Percentiles rank a stretch among this genome's conserved stretches.
phyloP scores from a whole-genome alignment of 2,113 vertebrate genomes.

The Polyodon spathula region DNA sequence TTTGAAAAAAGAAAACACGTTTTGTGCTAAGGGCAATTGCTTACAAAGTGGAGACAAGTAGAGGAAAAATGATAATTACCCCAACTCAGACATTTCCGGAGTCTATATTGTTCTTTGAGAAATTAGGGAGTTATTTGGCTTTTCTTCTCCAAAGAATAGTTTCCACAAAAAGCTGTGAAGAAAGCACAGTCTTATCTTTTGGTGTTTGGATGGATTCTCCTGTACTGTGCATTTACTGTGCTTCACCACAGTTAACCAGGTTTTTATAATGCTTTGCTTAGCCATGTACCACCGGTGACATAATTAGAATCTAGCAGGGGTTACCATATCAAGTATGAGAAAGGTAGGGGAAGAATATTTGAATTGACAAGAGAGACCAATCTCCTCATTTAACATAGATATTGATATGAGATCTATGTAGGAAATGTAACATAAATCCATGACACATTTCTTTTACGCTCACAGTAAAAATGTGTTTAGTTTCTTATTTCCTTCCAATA shows the following conservation, averaged over 20 bases:
- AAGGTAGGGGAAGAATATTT: too few species aligned
- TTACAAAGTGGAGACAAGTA: not conserved
- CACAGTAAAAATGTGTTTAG: too few species aligned
- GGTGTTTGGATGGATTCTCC: not conserved
- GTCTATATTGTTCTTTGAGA: not conserved
- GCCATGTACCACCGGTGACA: too few species aligned
- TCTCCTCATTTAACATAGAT: too few species aligned
- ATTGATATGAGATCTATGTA: too few species aligned
- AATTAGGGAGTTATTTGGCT: slow-evolving; percentile 1
- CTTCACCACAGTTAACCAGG: not conserved
- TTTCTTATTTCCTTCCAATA: too few species aligned
- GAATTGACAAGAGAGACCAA: too few species aligned
- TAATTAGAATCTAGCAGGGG: too few species aligned
- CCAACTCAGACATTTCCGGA: not conserved
- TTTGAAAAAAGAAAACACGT: not conserved
- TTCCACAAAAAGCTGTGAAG: not conserved
- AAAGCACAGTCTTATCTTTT: slow-evolving; percentile 10
- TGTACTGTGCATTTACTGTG: not conserved
- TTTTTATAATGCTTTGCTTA: too few species aligned
- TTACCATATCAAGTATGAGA: too few species aligned
- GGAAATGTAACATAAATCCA: too few species aligned
- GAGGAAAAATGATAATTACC: slow-evolving; percentile 5
- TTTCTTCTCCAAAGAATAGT: not conserved
- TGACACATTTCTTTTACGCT: too few species aligned
- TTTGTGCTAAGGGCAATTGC: not conserved